Conservation (phyloP, 2,888 invertebrate species). For the Troides aeacus region DNA sequence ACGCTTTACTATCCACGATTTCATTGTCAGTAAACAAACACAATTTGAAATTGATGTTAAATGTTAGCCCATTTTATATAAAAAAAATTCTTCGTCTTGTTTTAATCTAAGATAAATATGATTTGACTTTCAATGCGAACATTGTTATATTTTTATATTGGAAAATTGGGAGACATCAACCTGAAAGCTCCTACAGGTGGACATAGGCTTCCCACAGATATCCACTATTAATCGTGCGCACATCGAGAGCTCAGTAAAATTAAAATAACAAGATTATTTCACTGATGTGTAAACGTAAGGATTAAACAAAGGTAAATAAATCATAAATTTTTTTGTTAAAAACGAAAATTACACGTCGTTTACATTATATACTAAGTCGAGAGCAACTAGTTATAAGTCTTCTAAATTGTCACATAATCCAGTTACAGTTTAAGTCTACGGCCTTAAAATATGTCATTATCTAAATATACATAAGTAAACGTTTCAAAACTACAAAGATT, state of each 20-base stretch:
- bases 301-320: constrained; percentile 7
- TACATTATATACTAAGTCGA: background rate
- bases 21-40: too few species aligned
- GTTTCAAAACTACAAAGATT: constrained; percentile 61
- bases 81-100: too few species aligned
- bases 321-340: constrained; percentile 2
- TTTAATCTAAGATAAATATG: too few species aligned
- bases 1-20: too few species aligned
- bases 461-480: constrained; percentile 51
- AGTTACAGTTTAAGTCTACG: constrained; percentile 7
- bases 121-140: too few species aligned
- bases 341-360: background rate
- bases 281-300: background rate
- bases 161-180: too few species aligned
- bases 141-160: too few species aligned
- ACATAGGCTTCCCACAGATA: too few species aligned
- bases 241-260: background rate
- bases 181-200: too few species aligned
- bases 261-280: background rate
- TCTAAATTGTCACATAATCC: constrained; percentile 16
- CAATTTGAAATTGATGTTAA: too few species aligned
- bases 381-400: background rate
- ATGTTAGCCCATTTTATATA: too few species aligned
- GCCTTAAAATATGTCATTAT: constrained; percentile 31
- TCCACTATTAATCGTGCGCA: background rate